Evolutionary conservation across 2,797 vertebrate genomes (phyloP).

Genomic region (Hippopotamyrus pictus): DNA sequence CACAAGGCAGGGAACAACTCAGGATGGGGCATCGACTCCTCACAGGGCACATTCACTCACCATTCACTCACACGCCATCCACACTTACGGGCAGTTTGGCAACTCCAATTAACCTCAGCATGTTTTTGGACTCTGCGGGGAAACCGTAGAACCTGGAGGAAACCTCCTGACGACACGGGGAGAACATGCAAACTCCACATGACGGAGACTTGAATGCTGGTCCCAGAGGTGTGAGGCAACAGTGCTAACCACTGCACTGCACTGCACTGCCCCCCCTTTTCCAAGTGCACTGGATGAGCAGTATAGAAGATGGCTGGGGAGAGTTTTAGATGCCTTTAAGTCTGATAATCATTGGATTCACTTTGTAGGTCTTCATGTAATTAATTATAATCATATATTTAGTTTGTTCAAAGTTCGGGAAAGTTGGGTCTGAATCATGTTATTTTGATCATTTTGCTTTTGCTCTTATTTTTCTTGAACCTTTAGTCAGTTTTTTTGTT

Average conservation of each 20-base stretch:
- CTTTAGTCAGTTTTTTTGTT: neutral
- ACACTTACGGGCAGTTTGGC: neutral
- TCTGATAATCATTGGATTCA: neutral
- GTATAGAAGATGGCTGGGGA: neutral
- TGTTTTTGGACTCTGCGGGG: neutral
- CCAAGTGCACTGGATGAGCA: neutral
- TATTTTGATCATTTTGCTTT: neutral
- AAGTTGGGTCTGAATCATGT: neutral
- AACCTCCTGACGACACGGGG: neutral
- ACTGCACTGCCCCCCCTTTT: neutral
- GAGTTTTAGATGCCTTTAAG: neutral
- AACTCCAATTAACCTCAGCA: neutral
- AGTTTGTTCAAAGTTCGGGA: neutral
- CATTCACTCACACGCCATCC: no score
- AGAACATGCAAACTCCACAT: neutral
- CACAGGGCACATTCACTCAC: neutral
- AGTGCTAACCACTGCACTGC: neutral
- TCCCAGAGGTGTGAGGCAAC: neutral
- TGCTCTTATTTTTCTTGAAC: neutral
- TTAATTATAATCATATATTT: neutral
- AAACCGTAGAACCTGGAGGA: neutral
- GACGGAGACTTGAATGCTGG: neutral
- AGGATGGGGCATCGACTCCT: neutral
- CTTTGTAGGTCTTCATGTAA: neutral
- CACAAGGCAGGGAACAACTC: neutral